These are phyloP conservation scores for Nycticorax nycticorax DNA, from an alignment of 2,113 vertebrate genomes.

Conservation along the genomic window DNA sequence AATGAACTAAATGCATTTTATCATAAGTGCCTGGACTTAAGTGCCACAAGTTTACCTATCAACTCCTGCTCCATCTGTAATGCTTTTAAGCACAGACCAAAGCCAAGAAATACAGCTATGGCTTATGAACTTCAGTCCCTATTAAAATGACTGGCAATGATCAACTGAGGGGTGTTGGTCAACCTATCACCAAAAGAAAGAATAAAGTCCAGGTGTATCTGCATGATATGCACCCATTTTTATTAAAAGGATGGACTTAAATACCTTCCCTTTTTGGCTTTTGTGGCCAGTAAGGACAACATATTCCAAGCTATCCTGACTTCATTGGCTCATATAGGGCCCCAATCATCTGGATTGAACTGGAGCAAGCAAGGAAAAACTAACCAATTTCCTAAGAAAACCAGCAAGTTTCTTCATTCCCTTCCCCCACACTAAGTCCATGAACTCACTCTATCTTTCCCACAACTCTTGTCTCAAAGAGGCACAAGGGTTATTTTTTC, in stretches of 20 bases:
- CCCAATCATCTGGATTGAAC: neutral
- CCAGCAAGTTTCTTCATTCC: constrained; percentile 37
- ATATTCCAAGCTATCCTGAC: neutral
- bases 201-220: neutral
- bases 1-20: neutral
- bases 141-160: neutral
- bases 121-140: neutral
- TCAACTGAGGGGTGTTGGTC: neutral
- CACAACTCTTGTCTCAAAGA: constrained; percentile 28
- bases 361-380: constrained; percentile 4
- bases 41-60: neutral
- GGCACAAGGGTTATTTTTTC: constrained; percentile 26
- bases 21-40: neutral
- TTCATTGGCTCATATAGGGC: neutral
- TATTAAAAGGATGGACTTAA: neutral
- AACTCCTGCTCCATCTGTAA: neutral
- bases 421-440: neutral
- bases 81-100: neutral
- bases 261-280: neutral
- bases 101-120: neutral
- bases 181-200: neutral
- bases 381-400: constrained; percentile 42
- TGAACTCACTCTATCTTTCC: constrained; percentile 1
- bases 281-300: neutral
- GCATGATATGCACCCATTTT: neutral